These are phyloP conservation scores for Octodonta nipae DNA, from an alignment of 2,888 invertebrate genomes.

Conservation along the genomic window DNA sequence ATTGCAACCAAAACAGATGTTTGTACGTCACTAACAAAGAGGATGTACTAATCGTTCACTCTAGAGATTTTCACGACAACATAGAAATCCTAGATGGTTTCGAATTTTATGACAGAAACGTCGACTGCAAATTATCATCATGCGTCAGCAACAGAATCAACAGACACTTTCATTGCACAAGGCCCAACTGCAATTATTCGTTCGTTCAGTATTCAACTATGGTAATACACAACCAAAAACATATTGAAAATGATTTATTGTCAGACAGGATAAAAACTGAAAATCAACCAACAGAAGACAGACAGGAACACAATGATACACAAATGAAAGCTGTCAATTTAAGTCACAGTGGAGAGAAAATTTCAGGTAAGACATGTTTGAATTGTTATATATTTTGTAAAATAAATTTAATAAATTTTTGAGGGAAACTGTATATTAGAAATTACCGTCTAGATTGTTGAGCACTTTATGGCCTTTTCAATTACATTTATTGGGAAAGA, in stretches of 20 bases:
- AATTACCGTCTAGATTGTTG: no score
- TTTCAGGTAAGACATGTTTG: slow-evolving; percentile 35
- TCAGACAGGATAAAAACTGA: slow-evolving; percentile 21
- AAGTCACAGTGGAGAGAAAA: slow-evolving; percentile 26
- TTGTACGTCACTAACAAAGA: slow-evolving; percentile 71
- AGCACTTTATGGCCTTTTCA: no score
- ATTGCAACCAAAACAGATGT: slow-evolving; percentile 71
- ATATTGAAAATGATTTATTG: slow-evolving; percentile 32
- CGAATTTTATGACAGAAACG: slow-evolving; percentile 64
- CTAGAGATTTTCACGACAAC: slow-evolving; percentile 74
- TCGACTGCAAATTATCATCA: slow-evolving; percentile 52
- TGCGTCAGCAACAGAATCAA: slow-evolving; percentile 59
- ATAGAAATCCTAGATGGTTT: slow-evolving; percentile 73
- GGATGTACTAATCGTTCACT: slow-evolving; percentile 65
- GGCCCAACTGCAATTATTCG: slow-evolving; percentile 55
- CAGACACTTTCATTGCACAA: slow-evolving; percentile 63
- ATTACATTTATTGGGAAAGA: no score
- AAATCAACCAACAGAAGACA: slow-evolving; percentile 23
- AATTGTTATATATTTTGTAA: no score
- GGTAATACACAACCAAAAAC: slow-evolving; percentile 58
- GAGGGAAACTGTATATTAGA: no score
- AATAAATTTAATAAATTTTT: no score
- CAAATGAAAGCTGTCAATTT: slow-evolving; percentile 30
- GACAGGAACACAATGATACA: slow-evolving; percentile 14
- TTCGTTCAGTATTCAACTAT: slow-evolving; percentile 64